Conservation (phyloP, 2,797 vertebrate genomes). For the Natrix natrix region DNA sequence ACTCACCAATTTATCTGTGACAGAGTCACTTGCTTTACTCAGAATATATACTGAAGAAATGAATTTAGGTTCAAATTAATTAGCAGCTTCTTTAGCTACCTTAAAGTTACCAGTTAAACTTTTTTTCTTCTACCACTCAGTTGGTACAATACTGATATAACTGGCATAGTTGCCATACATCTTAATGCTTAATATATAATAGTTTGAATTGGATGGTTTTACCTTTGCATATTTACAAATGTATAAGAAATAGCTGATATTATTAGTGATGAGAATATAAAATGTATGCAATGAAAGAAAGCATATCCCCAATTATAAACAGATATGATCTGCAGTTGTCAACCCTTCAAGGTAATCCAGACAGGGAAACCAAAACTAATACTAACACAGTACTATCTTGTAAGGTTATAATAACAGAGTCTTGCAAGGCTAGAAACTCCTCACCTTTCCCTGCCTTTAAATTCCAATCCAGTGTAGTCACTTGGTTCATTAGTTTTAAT, state of each 20-base stretch:
- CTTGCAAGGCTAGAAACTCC: background rate
- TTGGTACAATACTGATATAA: background rate
- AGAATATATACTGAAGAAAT: conserved; percentile 50
- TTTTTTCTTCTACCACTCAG: conserved; percentile 35
- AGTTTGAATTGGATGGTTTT: background rate
- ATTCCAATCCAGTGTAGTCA: background rate
- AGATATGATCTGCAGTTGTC: background rate
- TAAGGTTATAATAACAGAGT: background rate
- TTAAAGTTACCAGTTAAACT: conserved; percentile 13
- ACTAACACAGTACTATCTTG: background rate
- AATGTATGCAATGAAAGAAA: background rate
- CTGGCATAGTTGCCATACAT: background rate
- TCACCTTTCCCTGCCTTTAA: background rate
- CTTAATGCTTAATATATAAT: background rate
- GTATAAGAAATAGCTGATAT: background rate
- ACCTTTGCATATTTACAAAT: background rate
- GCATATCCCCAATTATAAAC: background rate
- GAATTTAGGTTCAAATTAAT: conserved; percentile 32
- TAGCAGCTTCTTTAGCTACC: conserved; percentile 32
- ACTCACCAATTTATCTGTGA: conserved; percentile 55
- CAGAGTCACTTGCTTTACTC: background rate
- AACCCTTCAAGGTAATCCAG: background rate
- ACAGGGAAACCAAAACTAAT: background rate
- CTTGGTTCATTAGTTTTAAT: conserved; percentile 19
- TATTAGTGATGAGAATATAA: background rate